Base-by-base conservation (phyloP, 2,888 invertebrate species). In the Drosophila merina region DNA sequence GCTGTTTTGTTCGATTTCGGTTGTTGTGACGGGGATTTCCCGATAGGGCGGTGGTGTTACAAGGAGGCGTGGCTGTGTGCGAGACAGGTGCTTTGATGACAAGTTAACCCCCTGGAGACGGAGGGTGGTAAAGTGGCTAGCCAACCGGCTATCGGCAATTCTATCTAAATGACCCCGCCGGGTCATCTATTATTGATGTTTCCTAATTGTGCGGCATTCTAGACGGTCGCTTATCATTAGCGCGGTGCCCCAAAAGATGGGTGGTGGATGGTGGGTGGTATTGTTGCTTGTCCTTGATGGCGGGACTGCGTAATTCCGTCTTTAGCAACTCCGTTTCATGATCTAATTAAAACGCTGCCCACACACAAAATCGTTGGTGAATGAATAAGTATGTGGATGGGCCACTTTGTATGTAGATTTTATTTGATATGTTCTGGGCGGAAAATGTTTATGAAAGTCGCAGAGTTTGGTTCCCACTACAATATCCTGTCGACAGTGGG, bases 331-430 rank as follows among this genome's bases (percentile, higher is more conserved):
- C 38, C 47, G 28, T 26, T 50, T 12, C 42, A 12, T 9, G 45
- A 47, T 62, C 49, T 55, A 74, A 79, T 77, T 82, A 60, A 70
- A 69, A 72, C 68, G 60, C 66, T 33, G 20, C 33, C 40, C 71
- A 64, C 58, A 64, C 58, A 63, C 50, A 20, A 38, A n/a, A 44
- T 10, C 12, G 10, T 36, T 36, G n/a, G n/a, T 12, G 36, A n/a
- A n/a, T 36, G n/a, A 36, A 12, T 36, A 36, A 36, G n/a, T 36
- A 5, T 8, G 5, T 14, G 49, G 28, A n/a, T 30, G 55, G 55
- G 55, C 14, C 55, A 56, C 55, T 70, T 56, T 76, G 57, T 77
- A 81, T 84, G 86, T 76, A 66, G 76, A 84, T 84, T 74, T 72
- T 52, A 58, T 74, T 75, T 68, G 75, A 42, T 56, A 66, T 67